phyloP scores from a whole-genome alignment of 2,888 invertebrate genomes.

The Gasteruption jaculator region DNA sequence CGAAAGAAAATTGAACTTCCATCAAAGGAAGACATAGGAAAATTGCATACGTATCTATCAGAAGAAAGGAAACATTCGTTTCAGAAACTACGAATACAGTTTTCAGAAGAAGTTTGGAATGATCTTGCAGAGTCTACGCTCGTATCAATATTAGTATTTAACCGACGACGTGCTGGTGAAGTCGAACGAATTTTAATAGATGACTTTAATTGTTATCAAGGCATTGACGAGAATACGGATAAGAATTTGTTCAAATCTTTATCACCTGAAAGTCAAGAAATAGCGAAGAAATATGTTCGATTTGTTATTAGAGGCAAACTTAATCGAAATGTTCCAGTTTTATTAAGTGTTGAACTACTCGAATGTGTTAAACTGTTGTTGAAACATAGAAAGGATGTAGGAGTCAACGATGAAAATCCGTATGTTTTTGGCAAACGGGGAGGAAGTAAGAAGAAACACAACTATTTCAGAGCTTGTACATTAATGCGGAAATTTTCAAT shows the following conservation, averaged over 20 bases:
- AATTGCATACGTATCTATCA: slow-evolving; percentile 10
- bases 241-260: slow-evolving; percentile 11
- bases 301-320: slow-evolving; percentile 21
- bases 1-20: slow-evolving; percentile 11
- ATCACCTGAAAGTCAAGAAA: slow-evolving; percentile 9
- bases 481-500: slow-evolving; percentile 10
- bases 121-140: slow-evolving; percentile 12
- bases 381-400: slow-evolving; percentile 12
- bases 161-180: slow-evolving; percentile 24
- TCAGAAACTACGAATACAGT: slow-evolving; percentile 5
- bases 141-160: slow-evolving; percentile 19
- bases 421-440: slow-evolving; percentile 19
- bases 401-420: slow-evolving; percentile 14
- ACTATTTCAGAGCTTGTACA: slow-evolving; percentile 6
- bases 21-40: slow-evolving; percentile 14
- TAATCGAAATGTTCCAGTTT: slow-evolving; percentile 18
- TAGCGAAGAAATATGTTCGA: slow-evolving; percentile 18
- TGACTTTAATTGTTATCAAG: slow-evolving; percentile 16
- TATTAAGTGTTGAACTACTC: slow-evolving; percentile 10
- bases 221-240: slow-evolving; percentile 11
- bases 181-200: slow-evolving; percentile 15
- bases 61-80: slow-evolving; percentile 3
- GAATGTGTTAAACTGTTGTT: slow-evolving; percentile 12
- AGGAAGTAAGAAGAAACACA: not conserved
- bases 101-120: slow-evolving; percentile 8